A percentile compares a stretch with the other conserved stretches of the same genome.
Conservation (phyloP, 2,113 vertebrate genomes). For the Marcusenius ussheri region DNA sequence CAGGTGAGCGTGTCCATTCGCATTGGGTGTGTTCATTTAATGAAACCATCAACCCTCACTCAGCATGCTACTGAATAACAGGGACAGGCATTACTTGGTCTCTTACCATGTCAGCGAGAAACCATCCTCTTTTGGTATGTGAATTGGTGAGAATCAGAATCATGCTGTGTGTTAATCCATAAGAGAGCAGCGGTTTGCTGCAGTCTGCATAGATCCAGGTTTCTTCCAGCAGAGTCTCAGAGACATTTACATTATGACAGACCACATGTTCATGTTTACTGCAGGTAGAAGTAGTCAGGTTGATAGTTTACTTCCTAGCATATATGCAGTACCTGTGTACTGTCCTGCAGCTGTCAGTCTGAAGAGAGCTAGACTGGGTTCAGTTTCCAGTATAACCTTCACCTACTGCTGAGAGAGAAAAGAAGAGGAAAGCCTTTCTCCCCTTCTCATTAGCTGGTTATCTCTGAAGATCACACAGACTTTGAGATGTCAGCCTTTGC, state of each 20-base stretch:
- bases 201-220: not conserved
- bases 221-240: not conserved
- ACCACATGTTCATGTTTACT: not conserved
- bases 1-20: constrained; percentile 61
- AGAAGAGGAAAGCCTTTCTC: not conserved
- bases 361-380: not conserved
- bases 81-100: not conserved
- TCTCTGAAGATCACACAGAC: constrained; percentile 13
- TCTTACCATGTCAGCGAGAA: not conserved
- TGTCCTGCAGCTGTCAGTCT: not conserved
- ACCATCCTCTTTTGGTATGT: not conserved
- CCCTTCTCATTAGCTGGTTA: not conserved
- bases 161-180: not conserved
- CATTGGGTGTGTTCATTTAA: not conserved
- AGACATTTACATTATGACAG: not conserved
- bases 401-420: not conserved
- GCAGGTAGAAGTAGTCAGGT: not conserved
- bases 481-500: constrained; percentile 7
- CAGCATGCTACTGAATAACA: not conserved
- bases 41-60: not conserved
- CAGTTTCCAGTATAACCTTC: not conserved
- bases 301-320: not conserved
- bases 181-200: not conserved
- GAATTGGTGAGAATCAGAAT: not conserved
- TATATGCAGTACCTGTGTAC: not conserved